Evolutionary conservation across 1,140 invertebrate genomes (phyloP).

Genomic region (Cryptotermes secundus): DNA sequence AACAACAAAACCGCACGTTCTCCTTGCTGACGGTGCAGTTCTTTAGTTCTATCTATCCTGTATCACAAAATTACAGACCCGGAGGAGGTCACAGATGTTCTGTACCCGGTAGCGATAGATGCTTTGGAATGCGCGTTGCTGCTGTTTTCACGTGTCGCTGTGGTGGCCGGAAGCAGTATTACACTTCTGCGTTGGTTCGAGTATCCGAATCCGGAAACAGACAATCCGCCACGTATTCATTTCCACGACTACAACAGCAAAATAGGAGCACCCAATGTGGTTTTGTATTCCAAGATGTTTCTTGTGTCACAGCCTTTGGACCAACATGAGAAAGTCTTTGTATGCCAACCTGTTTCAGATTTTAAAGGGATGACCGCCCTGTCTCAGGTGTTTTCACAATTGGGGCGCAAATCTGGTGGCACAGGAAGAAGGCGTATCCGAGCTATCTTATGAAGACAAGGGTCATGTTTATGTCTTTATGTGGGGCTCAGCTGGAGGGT

Average conservation of each 20-base stretch:
- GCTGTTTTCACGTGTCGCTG: not conserved
- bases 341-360: not conserved
- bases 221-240: not conserved
- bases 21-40: too few relatives aligned
- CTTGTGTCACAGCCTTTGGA: too few relatives aligned
- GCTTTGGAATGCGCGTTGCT: not conserved
- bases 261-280: not conserved
- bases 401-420: not conserved
- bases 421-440: not conserved
- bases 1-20: too few relatives aligned
- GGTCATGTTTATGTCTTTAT: not conserved
- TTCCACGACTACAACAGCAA: not conserved
- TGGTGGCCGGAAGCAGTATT: not conserved
- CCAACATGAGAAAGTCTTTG: not conserved
- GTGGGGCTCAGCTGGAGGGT: not conserved
- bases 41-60: not conserved
- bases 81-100: not conserved
- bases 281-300: not conserved
- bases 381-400: not conserved
- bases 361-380: constrained; percentile 8
- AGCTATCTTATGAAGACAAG: not conserved
- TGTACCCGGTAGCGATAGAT: not conserved
- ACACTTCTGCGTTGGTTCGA: not conserved
- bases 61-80: not conserved
- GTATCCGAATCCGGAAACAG: not conserved